Conservation (phyloP, 2,113 vertebrate species). For the Antennarius striatus region DNA sequence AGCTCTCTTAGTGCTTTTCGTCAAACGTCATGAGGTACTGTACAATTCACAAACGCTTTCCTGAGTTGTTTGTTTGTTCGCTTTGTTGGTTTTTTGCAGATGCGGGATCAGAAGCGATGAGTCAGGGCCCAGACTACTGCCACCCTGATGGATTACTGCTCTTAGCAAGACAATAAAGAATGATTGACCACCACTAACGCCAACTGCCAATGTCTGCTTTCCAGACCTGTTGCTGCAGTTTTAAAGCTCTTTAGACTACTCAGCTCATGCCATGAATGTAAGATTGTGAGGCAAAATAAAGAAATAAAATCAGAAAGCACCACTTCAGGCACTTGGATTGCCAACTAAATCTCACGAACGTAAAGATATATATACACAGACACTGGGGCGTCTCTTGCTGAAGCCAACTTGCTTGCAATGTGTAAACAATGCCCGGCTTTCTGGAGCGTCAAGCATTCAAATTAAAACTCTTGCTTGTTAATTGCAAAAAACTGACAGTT, state of each 20-base stretch:
- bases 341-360: constrained; percentile 70
- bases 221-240: constrained; percentile 88
- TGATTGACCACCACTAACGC: constrained; percentile 81
- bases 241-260: constrained; percentile 96
- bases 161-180: constrained; percentile 85
- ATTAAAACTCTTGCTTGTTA: constrained; percentile 79
- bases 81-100: constrained; percentile 85
- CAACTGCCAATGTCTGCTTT: constrained; percentile 84
- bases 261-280: constrained; percentile 96
- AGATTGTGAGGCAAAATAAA: constrained; percentile 94
- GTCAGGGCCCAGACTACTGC: constrained; percentile 90
- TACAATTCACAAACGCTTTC: constrained; percentile 99
- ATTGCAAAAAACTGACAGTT: constrained; percentile 46
- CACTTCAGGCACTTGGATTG: constrained; percentile 99
- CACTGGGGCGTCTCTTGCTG: constrained; percentile 82
- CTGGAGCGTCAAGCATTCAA: constrained; percentile 83
- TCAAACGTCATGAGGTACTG: constrained; percentile 96
- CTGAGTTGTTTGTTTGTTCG: constrained; percentile 87
- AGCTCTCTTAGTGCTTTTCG: constrained; percentile 91
- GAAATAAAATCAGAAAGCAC: constrained; percentile 87
- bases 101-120: constrained; percentile 90
- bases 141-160: constrained; percentile 89
- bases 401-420: constrained; percentile 89
- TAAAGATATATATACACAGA: constrained; percentile 89
- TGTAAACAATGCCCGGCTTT: constrained; percentile 88